A percentile compares a stretch with the other conserved stretches of the same genome.
phyloP scores from a whole-genome alignment of 2,797 vertebrate genomes.

The Pseudocheirus occidentalis region DNA sequence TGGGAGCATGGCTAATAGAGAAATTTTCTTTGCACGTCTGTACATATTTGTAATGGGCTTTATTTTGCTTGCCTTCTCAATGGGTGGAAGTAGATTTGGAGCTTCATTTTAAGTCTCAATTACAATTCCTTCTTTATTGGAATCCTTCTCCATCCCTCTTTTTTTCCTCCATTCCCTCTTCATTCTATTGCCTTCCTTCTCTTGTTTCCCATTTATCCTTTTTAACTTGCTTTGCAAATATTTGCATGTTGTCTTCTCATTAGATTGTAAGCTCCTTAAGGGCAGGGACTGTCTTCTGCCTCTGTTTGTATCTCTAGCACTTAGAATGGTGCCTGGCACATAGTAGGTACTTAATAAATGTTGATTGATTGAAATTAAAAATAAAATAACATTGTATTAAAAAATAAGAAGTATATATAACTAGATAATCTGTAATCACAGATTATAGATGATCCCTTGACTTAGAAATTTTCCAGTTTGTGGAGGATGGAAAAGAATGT shows the following conservation, averaged over 20 bases:
- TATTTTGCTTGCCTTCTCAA: too few species aligned
- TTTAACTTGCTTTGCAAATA: background rate
- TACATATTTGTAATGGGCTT: too few species aligned
- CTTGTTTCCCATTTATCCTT: background rate
- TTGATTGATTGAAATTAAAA: background rate
- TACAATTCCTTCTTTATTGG: background rate
- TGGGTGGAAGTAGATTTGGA: too few species aligned
- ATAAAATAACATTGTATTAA: background rate
- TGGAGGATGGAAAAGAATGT: slow-evolving; percentile 61
- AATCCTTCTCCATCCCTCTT: background rate
- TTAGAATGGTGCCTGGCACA: background rate
- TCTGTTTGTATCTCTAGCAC: background rate
- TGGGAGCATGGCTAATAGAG: too few species aligned
- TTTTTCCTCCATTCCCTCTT: background rate
- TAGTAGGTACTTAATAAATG: background rate
- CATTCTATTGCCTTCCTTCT: background rate
- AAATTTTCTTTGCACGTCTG: too few species aligned
- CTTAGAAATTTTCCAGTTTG: background rate
- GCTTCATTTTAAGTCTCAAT: background rate
- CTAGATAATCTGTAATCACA: background rate
- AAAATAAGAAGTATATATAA: background rate
- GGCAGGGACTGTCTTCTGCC: background rate
- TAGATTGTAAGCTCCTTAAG: background rate
- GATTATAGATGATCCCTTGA: background rate
- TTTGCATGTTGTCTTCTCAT: background rate